Percentiles rank a stretch among this genome's conserved stretches.
These are phyloP conservation scores for human (Homo sapiens) DNA, from an alignment of 2,113 vertebrate species.

Conservation along the genomic window DNA sequence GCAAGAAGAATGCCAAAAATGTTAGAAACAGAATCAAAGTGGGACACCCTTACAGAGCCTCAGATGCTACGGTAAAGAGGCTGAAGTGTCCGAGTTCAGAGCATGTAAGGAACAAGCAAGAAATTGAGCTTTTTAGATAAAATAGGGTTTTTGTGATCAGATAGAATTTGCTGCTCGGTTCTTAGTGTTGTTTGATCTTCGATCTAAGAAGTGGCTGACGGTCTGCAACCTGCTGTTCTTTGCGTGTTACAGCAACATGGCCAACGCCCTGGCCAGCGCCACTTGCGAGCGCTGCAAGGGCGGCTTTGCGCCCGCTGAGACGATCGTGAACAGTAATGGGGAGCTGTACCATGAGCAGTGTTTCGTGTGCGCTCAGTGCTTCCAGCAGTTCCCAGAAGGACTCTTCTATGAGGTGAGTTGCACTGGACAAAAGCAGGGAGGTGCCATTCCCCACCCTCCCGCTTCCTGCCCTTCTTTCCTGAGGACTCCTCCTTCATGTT, in stretches of 20 bases:
- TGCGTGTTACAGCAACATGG: constrained; percentile 93
- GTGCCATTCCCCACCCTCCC: accelerated
- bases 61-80: neutral
- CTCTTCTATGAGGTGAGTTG: constrained; percentile 96
- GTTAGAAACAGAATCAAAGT: neutral
- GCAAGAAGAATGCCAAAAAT: neutral
- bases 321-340: constrained; percentile 98
- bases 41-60: neutral
- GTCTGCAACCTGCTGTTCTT: neutral
- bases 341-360: constrained; percentile 98
- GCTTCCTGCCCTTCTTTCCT: too few species aligned
- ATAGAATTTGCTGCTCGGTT: neutral
- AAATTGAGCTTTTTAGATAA: neutral
- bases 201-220: neutral
- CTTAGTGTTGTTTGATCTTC: neutral
- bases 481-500: neutral
- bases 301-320: constrained; percentile 94
- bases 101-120: neutral
- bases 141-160: neutral
- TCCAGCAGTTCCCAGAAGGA: constrained; percentile 97
- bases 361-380: constrained; percentile 98
- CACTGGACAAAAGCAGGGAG: too few species aligned
- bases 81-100: neutral
- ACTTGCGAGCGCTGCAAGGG: constrained; percentile 95
- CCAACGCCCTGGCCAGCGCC: constrained; percentile 95